These are phyloP conservation scores for Apocheima hispidaria DNA, from an alignment of 2,888 invertebrate species.

Conservation along the genomic window DNA sequence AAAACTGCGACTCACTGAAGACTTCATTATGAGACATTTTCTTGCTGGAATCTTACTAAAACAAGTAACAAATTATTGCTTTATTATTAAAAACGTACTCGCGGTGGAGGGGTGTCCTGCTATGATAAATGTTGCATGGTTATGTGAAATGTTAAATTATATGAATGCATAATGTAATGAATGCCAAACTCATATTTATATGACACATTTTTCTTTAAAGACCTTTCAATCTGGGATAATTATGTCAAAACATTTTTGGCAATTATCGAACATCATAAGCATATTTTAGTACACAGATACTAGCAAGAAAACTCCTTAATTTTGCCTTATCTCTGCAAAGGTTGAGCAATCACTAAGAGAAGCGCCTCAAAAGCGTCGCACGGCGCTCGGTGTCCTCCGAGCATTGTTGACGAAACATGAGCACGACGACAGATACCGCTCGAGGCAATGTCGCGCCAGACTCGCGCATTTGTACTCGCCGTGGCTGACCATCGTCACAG, in stretches of 20 bases:
- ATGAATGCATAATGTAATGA: conserved; percentile 2
- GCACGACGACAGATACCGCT: conserved; percentile 95
- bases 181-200: background rate
- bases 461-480: conserved; percentile 97
- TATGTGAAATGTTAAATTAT: conserved; percentile 1
- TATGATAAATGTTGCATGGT: conserved; percentile 23
- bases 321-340: conserved; percentile 64
- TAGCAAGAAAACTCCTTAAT: background rate
- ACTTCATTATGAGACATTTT: conserved; percentile 96
- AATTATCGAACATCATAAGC: background rate
- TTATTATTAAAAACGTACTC: conserved; percentile 27
- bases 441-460: conserved; percentile 92
- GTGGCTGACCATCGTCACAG: conserved; percentile 92
- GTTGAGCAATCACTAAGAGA: conserved; percentile 94
- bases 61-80: conserved; percentile 74
- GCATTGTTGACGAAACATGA: conserved; percentile 97
- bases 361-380: conserved; percentile 92
- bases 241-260: no score
- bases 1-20: conserved; percentile 88
- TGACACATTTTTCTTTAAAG: background rate
- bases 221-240: no score
- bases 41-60: conserved; percentile 94
- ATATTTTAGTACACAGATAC: no score
- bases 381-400: conserved; percentile 92
- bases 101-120: conserved; percentile 15